Evolutionary conservation across 2,113 vertebrate genomes (phyloP).

Genomic region (Tursiops truncatus): DNA sequence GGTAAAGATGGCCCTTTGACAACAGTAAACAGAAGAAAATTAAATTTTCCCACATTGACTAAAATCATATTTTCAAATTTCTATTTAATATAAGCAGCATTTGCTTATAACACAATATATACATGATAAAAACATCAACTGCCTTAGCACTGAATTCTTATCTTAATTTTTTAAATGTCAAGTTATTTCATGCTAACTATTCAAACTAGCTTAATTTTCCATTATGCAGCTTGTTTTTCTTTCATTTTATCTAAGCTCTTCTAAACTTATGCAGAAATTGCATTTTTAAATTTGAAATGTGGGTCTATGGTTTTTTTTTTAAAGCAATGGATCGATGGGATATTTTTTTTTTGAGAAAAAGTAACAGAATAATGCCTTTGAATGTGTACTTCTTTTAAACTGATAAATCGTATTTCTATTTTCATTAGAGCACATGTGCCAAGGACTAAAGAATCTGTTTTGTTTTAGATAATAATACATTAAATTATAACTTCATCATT

Average conservation of each 20-base stretch:
- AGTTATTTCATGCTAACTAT: conserved; percentile 61
- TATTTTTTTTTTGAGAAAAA: conserved; percentile 63
- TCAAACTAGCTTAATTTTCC: conserved; percentile 87
- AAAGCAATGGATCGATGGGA: conserved; percentile 89
- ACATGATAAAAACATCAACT: not conserved
- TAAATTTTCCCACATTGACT: conserved; percentile 22
- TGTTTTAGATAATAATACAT: conserved; percentile 36
- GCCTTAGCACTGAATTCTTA: conserved; percentile 23
- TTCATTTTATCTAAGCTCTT: conserved; percentile 77
- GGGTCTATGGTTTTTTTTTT: conserved; percentile 74
- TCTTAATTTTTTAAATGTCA: conserved; percentile 33
- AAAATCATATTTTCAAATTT: conserved; percentile 42
- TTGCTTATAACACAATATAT: not conserved
- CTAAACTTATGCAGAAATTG: conserved; percentile 79
- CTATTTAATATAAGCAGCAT: not conserved
- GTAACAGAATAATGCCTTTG: conserved; percentile 37
- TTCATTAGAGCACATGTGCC: conserved; percentile 25
- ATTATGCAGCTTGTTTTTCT: conserved; percentile 84
- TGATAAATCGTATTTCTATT: conserved; percentile 39
- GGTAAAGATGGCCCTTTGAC: conserved; percentile 46
- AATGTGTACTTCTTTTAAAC: conserved; percentile 21
- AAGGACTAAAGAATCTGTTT: conserved; percentile 32
- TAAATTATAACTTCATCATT: conserved; percentile 47
- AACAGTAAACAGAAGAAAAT: conserved; percentile 33
- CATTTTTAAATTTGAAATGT: conserved; percentile 80